These are phyloP conservation scores for Pseudopipra pipra DNA, from an alignment of 2,113 vertebrate genomes.

Conservation along the genomic window DNA sequence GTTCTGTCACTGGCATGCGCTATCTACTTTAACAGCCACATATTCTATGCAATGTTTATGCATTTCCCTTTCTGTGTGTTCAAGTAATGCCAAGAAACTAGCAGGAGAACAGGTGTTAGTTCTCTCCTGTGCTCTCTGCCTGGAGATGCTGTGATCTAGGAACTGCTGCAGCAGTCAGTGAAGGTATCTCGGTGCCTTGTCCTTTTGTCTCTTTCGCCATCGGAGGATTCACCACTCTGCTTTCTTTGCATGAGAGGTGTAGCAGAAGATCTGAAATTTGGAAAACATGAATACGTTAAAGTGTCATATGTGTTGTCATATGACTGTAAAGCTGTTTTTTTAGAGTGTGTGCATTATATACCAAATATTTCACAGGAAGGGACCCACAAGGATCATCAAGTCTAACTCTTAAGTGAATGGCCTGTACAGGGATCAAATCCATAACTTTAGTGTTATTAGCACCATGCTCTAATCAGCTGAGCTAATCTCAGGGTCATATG, in stretches of 20 bases:
- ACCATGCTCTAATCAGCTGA: not conserved
- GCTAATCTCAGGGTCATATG: not conserved
- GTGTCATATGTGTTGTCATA: not conserved
- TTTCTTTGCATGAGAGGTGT: not conserved
- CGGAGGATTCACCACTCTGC: rapidly evolving
- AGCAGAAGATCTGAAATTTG: not conserved
- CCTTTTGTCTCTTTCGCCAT: not conserved
- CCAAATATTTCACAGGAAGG: not conserved
- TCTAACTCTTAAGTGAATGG: not conserved
- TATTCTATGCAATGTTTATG: not conserved
- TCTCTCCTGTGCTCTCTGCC: not conserved
- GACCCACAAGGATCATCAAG: not conserved
- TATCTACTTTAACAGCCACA: not conserved
- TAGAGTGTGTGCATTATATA: not conserved
- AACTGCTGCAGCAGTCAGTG: not conserved
- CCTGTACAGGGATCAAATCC: not conserved
- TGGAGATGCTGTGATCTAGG: not conserved
- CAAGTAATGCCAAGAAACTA: not conserved
- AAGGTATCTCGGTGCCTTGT: not conserved
- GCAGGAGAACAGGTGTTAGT: not conserved
- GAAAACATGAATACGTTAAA: not conserved
- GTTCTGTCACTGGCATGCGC: not conserved
- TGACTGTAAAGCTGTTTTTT: not conserved
- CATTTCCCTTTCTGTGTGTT: not conserved
- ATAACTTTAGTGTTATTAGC: not conserved